Percentiles rank a stretch among this genome's conserved stretches.
Evolutionary conservation across 1,140 invertebrate species (phyloP).

Genomic region (Pseudomyrmex concolor): DNA sequence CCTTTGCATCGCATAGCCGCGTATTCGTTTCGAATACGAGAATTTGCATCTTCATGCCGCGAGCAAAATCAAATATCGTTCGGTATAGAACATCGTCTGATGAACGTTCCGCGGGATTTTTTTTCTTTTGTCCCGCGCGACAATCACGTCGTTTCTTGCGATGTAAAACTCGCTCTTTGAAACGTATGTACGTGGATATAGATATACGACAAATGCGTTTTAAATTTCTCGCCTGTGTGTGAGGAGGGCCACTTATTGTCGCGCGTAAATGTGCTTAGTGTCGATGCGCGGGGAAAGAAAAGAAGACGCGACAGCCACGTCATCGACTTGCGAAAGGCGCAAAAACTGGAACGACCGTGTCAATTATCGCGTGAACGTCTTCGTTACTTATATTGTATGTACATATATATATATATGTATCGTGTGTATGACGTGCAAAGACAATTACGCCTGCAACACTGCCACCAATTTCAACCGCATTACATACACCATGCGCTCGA

Average conservation of each 20-base stretch:
- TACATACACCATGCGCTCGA: not conserved
- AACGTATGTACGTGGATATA: not conserved
- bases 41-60: conserved; percentile 21
- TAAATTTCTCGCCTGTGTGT: too few species aligned
- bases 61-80: conserved; percentile 3
- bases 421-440: not conserved
- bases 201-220: too few species aligned
- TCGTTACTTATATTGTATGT: too few species aligned
- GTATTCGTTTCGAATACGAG: conserved; percentile 6
- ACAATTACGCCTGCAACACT: not conserved
- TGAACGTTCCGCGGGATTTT: too few species aligned
- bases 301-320: too few species aligned
- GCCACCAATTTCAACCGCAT: not conserved
- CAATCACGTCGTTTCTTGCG: not conserved
- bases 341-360: conserved; percentile 42
- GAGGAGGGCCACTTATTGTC: too few species aligned
- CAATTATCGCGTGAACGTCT: conserved; percentile 63
- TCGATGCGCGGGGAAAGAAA: too few species aligned
- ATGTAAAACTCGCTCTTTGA: not conserved
- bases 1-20: not conserved
- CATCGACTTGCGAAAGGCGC: too few species aligned
- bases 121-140: too few species aligned
- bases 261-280: too few species aligned
- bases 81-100: not conserved
- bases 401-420: too few species aligned